phyloP scores from a whole-genome alignment of 2,888 invertebrate genomes.

The Galeruca laticollis region DNA sequence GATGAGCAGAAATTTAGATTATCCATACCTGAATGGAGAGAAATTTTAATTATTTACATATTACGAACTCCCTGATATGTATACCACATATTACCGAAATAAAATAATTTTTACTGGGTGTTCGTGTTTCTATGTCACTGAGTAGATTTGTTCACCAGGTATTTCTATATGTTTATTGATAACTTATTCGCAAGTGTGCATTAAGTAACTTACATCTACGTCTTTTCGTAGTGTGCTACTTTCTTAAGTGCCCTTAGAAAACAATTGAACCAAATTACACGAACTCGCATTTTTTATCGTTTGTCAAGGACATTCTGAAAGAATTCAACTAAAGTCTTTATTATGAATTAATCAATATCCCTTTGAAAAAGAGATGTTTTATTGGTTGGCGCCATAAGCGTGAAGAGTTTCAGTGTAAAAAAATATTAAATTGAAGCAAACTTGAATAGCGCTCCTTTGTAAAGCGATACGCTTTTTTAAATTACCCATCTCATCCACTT shows the following conservation, averaged over 20 bases:
- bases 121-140: too few species aligned
- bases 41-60: too few species aligned
- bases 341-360: constrained; percentile 28
- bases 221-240: neutral
- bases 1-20: too few species aligned
- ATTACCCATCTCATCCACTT: constrained; percentile 50
- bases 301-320: neutral
- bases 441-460: constrained; percentile 40
- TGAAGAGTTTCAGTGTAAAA: constrained; percentile 32
- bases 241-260: neutral
- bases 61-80: too few species aligned
- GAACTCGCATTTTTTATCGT: neutral
- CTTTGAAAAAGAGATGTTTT: constrained; percentile 28
- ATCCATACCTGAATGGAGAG: too few species aligned
- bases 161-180: too few species aligned
- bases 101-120: too few species aligned
- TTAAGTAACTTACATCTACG: too few species aligned
- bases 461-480: constrained; percentile 46
- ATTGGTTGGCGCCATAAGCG: constrained; percentile 45
- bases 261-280: neutral
- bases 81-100: too few species aligned
- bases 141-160: too few species aligned
- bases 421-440: constrained; percentile 13
- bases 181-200: too few species aligned
- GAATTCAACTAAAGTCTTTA: constrained; percentile 9